phyloP scores from a whole-genome alignment of 2,888 invertebrate species.

The Hetaerina titia region DNA sequence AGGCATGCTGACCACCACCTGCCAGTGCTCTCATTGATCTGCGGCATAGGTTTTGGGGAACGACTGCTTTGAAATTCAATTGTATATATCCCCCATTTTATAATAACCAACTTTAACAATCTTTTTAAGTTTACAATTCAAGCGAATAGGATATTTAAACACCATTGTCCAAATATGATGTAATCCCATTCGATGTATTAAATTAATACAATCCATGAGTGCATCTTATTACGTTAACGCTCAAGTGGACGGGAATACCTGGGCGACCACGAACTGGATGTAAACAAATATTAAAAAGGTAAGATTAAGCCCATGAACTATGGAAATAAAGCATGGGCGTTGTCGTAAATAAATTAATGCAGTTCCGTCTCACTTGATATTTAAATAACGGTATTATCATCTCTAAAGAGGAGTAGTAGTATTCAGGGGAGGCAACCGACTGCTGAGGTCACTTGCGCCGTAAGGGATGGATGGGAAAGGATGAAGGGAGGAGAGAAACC shows the following conservation, averaged over 20 bases:
- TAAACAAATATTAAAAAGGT: too few species aligned
- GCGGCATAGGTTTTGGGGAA: background rate
- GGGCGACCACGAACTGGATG: too few species aligned
- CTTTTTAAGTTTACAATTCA: background rate
- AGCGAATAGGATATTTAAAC: slow-evolving; percentile 29
- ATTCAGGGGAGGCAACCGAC: too few species aligned
- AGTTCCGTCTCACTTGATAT: too few species aligned
- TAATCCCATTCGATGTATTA: slow-evolving; percentile 52
- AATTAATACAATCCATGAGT: slow-evolving; percentile 1
- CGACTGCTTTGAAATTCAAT: background rate
- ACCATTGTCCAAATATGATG: slow-evolving; percentile 20
- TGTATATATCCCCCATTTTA: background rate
- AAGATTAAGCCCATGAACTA: too few species aligned
- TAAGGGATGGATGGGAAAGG: too few species aligned
- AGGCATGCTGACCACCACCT: background rate
- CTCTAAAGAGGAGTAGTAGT: too few species aligned
- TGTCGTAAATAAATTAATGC: too few species aligned
- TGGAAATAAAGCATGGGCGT: too few species aligned
- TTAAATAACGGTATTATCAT: too few species aligned
- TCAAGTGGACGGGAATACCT: background rate
- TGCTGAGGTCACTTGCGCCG: too few species aligned
- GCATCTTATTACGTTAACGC: background rate
- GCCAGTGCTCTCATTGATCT: background rate
- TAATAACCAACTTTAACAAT: background rate
- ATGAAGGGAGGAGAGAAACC: too few species aligned